These are phyloP conservation scores for Pantelozetes paolii DNA, from an alignment of 2,888 invertebrate species.

Conservation along the genomic window DNA sequence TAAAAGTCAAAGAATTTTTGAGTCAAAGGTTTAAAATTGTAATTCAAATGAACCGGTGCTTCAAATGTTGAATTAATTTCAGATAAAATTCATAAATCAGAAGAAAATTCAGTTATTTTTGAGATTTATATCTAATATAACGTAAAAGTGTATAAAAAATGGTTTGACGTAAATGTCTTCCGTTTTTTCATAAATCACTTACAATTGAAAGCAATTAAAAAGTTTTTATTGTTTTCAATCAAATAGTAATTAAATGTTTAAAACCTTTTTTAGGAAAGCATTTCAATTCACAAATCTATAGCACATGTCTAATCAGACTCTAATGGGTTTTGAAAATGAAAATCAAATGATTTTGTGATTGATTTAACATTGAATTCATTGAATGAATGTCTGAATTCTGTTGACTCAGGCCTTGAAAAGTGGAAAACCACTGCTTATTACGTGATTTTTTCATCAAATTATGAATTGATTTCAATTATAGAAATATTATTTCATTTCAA, in stretches of 20 bases:
- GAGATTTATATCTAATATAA: no score
- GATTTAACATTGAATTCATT: conserved; percentile 10
- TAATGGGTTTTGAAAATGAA: background rate
- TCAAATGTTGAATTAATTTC: no score
- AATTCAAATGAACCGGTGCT: background rate
- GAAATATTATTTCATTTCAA: no score
- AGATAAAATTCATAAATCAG: no score
- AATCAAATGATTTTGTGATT: background rate
- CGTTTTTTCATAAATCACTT: no score
- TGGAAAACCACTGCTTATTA: conserved; percentile 12
- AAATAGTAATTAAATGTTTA: background rate
- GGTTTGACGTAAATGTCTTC: no score
- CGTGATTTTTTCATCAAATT: background rate
- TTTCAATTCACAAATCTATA: background rate
- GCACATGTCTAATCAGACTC: background rate
- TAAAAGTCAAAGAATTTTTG: background rate
- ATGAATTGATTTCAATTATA: conserved; percentile 1
- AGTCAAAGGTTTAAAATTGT: background rate
- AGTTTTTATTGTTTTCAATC: no score
- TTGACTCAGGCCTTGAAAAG: background rate
- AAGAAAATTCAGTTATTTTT: no score
- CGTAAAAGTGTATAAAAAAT: no score
- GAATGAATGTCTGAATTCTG: background rate
- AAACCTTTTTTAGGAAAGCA: background rate
- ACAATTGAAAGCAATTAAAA: no score